phyloP scores from a whole-genome alignment of 2,888 invertebrate species.

The Dorcus hopei region DNA sequence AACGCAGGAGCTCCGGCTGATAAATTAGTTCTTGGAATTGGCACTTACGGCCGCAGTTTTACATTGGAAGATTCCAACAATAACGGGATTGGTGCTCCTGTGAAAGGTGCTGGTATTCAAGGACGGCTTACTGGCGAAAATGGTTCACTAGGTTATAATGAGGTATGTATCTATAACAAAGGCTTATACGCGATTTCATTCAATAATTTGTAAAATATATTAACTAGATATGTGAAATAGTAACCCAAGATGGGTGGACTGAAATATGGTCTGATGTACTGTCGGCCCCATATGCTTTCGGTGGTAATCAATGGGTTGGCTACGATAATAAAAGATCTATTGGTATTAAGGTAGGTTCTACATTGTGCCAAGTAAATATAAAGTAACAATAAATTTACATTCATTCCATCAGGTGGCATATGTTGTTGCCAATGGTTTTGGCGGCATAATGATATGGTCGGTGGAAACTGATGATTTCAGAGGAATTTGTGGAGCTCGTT shows the following conservation, averaged over 20 bases:
- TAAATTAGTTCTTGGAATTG: conserved; percentile 68
- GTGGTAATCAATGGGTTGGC: no score
- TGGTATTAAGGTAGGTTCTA: no score
- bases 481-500: conserved; percentile 58
- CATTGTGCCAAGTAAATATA: no score
- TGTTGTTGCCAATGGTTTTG: conserved; percentile 48
- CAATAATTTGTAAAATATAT: no score
- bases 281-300: no score
- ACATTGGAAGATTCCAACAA: conserved; percentile 50
- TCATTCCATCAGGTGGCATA: conserved; percentile 42
- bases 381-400: no score
- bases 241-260: neutral
- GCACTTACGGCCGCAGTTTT: conserved; percentile 67
- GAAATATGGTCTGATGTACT: neutral
- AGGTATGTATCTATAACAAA: conserved; percentile 47
- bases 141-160: conserved; percentile 71
- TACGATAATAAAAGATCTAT: no score
- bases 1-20: conserved; percentile 55
- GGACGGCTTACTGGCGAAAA: conserved; percentile 62
- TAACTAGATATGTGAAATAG: no score
- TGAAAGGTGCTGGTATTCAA: conserved; percentile 55
- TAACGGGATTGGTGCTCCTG: conserved; percentile 56
- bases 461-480: conserved; percentile 76
- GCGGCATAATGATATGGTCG: conserved; percentile 76
- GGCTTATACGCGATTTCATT: no score